phyloP scores from a whole-genome alignment of 2,113 vertebrate species.

The Asarcornis scutulata region DNA sequence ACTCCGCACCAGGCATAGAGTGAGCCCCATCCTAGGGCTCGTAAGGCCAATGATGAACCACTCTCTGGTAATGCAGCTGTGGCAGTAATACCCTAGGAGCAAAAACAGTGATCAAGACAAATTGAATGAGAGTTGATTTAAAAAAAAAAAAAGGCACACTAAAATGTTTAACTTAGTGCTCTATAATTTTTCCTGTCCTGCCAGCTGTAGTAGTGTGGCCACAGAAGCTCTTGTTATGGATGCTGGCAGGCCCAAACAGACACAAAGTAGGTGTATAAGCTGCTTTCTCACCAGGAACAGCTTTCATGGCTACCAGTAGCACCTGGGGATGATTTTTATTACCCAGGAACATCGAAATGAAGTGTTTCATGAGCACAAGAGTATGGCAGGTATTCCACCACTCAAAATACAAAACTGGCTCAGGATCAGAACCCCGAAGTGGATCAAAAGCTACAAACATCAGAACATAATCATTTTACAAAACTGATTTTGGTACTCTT shows the following conservation, averaged over 20 bases:
- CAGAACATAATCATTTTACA: background rate
- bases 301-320: background rate
- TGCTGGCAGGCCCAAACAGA: background rate
- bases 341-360: background rate
- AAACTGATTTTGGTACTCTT: background rate
- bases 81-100: constrained; percentile 80
- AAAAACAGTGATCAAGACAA: background rate
- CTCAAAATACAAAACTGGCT: background rate
- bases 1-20: constrained; percentile 91
- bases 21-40: constrained; percentile 92
- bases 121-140: too few relatives aligned
- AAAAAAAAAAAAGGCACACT: background rate
- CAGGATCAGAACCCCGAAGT: background rate
- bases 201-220: background rate
- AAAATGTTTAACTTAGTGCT: background rate
- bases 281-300: background rate
- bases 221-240: background rate
- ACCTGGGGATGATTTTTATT: background rate
- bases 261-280: background rate
- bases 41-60: constrained; percentile 86
- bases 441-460: background rate
- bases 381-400: background rate
- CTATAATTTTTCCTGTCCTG: background rate
- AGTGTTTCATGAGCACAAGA: background rate
- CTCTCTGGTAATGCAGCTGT: constrained; percentile 84